Evolutionary conservation across 2,797 vertebrate genomes (phyloP), one percentile per base, ranked within the genome.

Genomic region (Falco peregrinus): DNA sequence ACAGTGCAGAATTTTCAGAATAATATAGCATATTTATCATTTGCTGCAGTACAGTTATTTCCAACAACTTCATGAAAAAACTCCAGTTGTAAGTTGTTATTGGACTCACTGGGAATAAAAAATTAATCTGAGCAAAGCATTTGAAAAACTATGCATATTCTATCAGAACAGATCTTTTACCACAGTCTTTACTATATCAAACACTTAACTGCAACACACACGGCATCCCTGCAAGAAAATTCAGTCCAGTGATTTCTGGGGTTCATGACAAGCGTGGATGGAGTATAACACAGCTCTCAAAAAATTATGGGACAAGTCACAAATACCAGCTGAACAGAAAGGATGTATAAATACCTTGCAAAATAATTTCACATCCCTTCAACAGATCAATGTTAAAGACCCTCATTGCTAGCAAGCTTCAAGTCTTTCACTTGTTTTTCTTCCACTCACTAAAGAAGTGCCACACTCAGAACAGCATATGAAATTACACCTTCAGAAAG

Each of bases 31-130:
- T 65, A 89, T 95, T 88, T 89, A 71, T 81, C 31, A 76, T 43
- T 78, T 94, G 57, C 56, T 64, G 85, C 45, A 60, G 65, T 61
- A 87, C 35, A 87, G 74, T 90, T 86, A 24, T 90, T 96, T 81
- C 71, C 87, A 92, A 82, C 64, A 90, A 79, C 76, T 93, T 93
- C 89, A 96, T 81, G 82, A 94, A 95, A 96, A 93, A 53, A 41
- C 28, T 88, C 6, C 54, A 84, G 57, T 68, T 92, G 15, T 73
- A 95, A 85, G 39, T 43, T 53, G 37, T 60, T 94, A 90, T 45
- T 68, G 18, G 76, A 93, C 61, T 67, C 5, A 10, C 56, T 73
- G 48, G 31, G 64, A 92, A 92, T 93, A 91, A 96, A 96, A 96
- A 79, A 67, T 37, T 85, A 87, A 92, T 87, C 74, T 87, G 69